Evolutionary conservation across 2,888 invertebrate species (phyloP), one percentile per base, ranked within the genome.

Genomic region (Mycalesis mineus): DNA sequence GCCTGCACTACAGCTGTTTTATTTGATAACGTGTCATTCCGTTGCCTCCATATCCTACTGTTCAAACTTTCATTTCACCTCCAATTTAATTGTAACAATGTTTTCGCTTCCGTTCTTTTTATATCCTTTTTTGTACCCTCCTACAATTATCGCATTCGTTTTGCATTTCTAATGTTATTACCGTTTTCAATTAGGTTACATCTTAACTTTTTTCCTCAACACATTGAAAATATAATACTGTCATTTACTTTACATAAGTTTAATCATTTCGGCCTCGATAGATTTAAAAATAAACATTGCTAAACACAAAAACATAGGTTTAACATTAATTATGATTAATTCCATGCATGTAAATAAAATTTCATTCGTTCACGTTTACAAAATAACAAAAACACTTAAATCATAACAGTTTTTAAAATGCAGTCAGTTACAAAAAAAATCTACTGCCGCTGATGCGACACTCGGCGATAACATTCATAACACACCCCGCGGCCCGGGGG

Each of bases 1-100:
- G 79, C 78, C 77, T 80, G 80, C 82, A 82, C 74, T 80, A 88
- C 88, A 88, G 86, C 87, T 88, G 88, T 84, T 86, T 74, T 72
- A 73, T 72, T 77, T 79, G 72, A 78, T 79, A 81, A 80, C 81
- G 76, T 77, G 74, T 72, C 77, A 64, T 65, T 67, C 62, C 60
- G 51, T 62, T 62, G 58, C 65, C 56, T 58, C 61, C 55, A 51
- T 56, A 52, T 57, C 42, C 40, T 22, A 49, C 17, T 58, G 44
- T 40, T 31, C 36, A 48, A 55, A 55, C 52, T 58, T 61, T 57
- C 58, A 55, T 58, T 55, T 55, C 50, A 40, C 45, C 31, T 44
- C 39, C 51, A 48, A 48, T 55, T 58, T 55, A 48, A 57, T 36
- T 48, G 36, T 55, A 55, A 45, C 36, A 47, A 33, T 42, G 31